A percentile compares a stretch with the other conserved stretches of the same genome.
These are phyloP conservation scores for Paratrypauchen microcephalus DNA, from an alignment of 2,797 vertebrate genomes.

Conservation along the genomic window DNA sequence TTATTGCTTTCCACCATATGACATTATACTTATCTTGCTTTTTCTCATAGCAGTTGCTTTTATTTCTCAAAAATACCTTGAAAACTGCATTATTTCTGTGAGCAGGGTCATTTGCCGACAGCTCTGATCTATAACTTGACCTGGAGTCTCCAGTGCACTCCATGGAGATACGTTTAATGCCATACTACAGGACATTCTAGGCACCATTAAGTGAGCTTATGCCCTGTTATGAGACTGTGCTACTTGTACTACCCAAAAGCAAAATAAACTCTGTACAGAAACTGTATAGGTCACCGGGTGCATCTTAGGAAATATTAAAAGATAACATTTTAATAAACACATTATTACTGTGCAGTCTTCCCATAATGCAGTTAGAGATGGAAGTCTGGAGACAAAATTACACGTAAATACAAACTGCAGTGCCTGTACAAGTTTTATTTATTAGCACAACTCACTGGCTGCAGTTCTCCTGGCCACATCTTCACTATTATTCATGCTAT, in stretches of 20 bases:
- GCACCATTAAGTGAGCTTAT: neutral
- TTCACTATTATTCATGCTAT: conserved; percentile 8
- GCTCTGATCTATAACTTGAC: too few relatives aligned
- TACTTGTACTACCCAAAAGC: neutral
- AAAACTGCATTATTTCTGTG: too few relatives aligned
- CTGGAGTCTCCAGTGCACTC: too few relatives aligned
- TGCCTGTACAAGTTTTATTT: conserved; percentile 1
- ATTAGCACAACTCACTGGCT: conserved; percentile 5
- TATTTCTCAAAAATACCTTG: too few relatives aligned
- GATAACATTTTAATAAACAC: conserved; percentile 24
- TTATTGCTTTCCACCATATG: too few relatives aligned
- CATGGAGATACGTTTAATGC: neutral
- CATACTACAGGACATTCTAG: too few relatives aligned
- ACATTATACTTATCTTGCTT: too few relatives aligned
- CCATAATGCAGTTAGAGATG: neutral
- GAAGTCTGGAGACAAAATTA: conserved; percentile 2
- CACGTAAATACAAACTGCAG: neutral
- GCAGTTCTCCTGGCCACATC: conserved; percentile 7
- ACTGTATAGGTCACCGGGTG: neutral
- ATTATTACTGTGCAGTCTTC: neutral
- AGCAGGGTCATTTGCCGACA: too few relatives aligned
- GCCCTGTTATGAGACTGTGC: neutral
- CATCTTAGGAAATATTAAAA: conserved; percentile 3
- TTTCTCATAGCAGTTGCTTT: too few relatives aligned
- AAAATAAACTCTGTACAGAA: too few relatives aligned